Evolutionary conservation across 2,797 vertebrate species (phyloP).

Genomic region (Cephalopachus bancanus): DNA sequence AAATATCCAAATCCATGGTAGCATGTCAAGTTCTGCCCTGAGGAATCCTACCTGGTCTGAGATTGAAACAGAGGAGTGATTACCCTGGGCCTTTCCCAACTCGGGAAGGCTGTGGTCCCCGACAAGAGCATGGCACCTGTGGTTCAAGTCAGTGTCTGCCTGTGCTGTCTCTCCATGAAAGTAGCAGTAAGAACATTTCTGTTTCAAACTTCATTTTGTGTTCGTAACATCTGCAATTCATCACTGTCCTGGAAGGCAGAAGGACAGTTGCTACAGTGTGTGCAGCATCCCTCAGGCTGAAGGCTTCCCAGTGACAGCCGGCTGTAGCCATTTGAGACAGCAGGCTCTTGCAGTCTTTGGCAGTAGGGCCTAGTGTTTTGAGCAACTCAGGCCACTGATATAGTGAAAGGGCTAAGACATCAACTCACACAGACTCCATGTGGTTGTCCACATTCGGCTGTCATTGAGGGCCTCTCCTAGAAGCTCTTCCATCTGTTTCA

Average conservation of each 20-base stretch:
- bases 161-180: background rate
- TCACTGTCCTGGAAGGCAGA: background rate
- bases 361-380: too few relatives aligned
- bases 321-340: background rate
- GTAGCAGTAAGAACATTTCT: background rate
- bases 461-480: background rate
- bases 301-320: background rate
- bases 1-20: background rate
- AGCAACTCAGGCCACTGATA: background rate
- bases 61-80: background rate
- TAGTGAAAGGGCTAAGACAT: background rate
- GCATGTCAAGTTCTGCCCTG: background rate
- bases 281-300: background rate
- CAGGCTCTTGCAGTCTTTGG: background rate
- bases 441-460: background rate
- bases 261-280: background rate
- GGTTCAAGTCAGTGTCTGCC: background rate
- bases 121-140: fast-evolving
- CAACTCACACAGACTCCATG: background rate
- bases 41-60: background rate
- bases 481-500: background rate
- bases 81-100: background rate
- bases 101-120: background rate
- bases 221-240: background rate
- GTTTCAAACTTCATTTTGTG: background rate